Conservation (phyloP, 2,113 vertebrate genomes). For the Perognathus longimembris region DNA sequence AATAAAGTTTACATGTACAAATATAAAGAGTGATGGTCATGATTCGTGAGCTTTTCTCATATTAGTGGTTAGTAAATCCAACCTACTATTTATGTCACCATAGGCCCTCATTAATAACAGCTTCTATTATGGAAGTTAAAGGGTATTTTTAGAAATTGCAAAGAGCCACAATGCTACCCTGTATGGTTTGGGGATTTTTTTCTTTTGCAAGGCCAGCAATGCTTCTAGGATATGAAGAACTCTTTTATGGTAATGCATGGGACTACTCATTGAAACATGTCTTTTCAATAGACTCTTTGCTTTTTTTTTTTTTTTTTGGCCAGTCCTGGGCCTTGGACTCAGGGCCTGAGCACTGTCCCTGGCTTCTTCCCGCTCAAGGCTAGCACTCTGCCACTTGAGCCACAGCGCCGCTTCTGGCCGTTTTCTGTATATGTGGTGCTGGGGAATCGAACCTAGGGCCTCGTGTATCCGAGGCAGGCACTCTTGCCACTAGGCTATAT, state of each 20-base stretch:
- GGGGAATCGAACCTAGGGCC: no score
- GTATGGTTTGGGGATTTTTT: background rate
- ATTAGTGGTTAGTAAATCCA: background rate
- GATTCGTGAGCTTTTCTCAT: slow-evolving; percentile 7
- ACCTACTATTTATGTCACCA: background rate
- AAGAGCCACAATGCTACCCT: background rate
- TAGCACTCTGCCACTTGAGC: no score
- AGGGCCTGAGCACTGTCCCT: no score
- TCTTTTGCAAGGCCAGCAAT: background rate
- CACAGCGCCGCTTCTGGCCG: no score
- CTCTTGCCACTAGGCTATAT: no score
- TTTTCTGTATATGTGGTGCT: no score
- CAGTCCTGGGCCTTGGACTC: no score
- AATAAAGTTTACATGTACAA: slow-evolving; percentile 6
- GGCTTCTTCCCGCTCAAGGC: no score
- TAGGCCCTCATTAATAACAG: background rate
- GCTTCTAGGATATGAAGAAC: background rate
- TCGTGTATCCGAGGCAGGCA: no score
- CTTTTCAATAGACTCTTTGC: background rate
- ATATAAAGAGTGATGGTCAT: background rate
- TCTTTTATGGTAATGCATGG: background rate
- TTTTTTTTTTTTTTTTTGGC: no score
- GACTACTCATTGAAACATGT: background rate
- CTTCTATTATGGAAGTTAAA: background rate
- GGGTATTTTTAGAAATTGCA: background rate